Evolutionary conservation across 2,113 vertebrate species (phyloP).

Genomic region (Notothenia rossii): DNA sequence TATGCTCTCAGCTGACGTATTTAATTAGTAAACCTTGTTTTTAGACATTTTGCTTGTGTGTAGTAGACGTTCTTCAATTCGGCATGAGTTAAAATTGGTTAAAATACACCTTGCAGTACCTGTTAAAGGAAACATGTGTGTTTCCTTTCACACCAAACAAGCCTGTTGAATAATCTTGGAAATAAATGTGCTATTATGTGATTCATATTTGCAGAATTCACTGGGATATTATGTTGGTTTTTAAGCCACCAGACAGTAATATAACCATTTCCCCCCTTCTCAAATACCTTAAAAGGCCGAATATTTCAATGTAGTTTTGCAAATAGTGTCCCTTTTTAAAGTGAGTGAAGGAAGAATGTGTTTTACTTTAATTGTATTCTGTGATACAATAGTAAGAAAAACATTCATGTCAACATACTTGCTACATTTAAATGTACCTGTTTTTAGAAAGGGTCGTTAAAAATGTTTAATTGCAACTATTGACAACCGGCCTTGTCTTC

Average conservation of each 20-base stretch:
- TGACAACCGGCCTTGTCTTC: too few species aligned
- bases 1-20: accelerated
- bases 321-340: too few species aligned
- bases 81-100: background rate
- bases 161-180: accelerated
- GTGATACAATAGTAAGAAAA: too few species aligned
- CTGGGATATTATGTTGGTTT: too few species aligned
- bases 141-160: background rate
- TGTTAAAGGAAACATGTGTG: background rate
- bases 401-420: too few species aligned
- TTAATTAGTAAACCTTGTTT: accelerated
- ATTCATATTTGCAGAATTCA: background rate
- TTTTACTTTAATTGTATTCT: too few species aligned
- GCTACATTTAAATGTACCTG: too few species aligned
- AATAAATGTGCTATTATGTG: background rate
- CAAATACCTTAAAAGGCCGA: background rate
- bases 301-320: background rate
- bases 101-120: background rate
- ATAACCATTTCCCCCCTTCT: too few species aligned
- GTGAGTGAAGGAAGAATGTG: too few species aligned
- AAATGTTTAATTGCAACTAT: too few species aligned
- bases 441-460: too few species aligned
- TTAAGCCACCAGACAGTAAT: too few species aligned
- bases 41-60: accelerated
- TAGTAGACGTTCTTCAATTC: background rate